These are phyloP conservation scores for Ochotona curzoniae DNA, from an alignment of 2,113 vertebrate genomes.

Conservation along the genomic window DNA sequence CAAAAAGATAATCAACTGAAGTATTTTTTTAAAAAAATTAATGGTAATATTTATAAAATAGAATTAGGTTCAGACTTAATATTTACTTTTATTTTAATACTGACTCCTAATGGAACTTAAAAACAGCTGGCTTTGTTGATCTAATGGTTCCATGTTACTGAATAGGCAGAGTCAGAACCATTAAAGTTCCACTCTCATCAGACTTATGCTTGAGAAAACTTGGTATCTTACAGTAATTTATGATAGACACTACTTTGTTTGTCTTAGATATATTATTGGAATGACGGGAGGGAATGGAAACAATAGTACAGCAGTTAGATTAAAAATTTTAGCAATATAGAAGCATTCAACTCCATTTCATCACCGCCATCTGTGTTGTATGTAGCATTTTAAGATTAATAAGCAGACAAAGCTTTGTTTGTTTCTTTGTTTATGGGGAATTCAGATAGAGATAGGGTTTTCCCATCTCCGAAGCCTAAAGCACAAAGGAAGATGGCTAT, in stretches of 20 bases:
- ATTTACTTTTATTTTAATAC: slow-evolving; percentile 89
- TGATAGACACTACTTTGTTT: slow-evolving; percentile 80
- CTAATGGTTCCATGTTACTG: slow-evolving; percentile 82
- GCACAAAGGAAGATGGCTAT: slow-evolving; percentile 15
- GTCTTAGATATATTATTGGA: slow-evolving; percentile 80
- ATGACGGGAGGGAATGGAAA: slow-evolving; percentile 72
- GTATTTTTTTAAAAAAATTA: slow-evolving; percentile 79
- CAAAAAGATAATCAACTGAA: slow-evolving; percentile 53
- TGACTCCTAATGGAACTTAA: slow-evolving; percentile 88
- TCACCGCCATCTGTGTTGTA: slow-evolving; percentile 68
- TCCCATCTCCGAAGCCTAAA: slow-evolving; percentile 32
- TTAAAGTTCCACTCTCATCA: slow-evolving; percentile 86
- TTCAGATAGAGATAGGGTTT: slow-evolving; percentile 32
- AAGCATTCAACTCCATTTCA: slow-evolving; percentile 38
- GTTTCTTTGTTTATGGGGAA: slow-evolving; percentile 69
- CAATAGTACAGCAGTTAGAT: slow-evolving; percentile 82
- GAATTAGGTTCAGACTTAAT: slow-evolving; percentile 89
- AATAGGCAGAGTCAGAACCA: slow-evolving; percentile 79
- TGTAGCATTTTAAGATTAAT: slow-evolving; percentile 67
- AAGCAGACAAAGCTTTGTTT: slow-evolving; percentile 65
- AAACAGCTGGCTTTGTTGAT: slow-evolving; percentile 89
- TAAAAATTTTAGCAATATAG: slow-evolving; percentile 61
- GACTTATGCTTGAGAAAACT: slow-evolving; percentile 78
- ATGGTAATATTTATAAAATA: slow-evolving; percentile 87
- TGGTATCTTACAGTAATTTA: slow-evolving; percentile 72